A percentile compares a stretch with the other conserved stretches of the same genome.
phyloP scores from a whole-genome alignment of 2,888 invertebrate genomes.

The Neoaliturus tenellus region DNA sequence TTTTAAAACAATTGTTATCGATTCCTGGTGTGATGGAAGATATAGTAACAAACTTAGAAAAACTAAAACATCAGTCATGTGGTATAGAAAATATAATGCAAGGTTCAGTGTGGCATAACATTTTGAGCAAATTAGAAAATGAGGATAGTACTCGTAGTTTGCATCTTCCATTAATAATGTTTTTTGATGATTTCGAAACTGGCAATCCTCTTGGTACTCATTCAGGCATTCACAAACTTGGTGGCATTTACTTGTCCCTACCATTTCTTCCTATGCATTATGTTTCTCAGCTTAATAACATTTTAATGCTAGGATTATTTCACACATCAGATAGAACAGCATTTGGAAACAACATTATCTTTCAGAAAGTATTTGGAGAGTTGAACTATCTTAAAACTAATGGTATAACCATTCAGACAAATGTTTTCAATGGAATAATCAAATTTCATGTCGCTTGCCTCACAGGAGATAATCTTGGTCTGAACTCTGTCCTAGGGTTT shows the following conservation, averaged over 20 bases:
- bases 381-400: neutral
- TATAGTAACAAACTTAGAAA: neutral
- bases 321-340: neutral
- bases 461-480: neutral
- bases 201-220: neutral
- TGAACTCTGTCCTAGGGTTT: neutral
- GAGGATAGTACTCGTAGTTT: neutral
- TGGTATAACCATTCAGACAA: neutral
- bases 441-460: neutral
- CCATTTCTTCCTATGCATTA: neutral
- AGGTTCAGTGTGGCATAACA: neutral
- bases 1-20: neutral
- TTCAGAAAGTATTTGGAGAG: neutral
- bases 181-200: neutral
- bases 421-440: neutral
- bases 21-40: neutral
- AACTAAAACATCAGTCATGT: neutral
- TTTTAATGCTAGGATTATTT: neutral
- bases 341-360: neutral
- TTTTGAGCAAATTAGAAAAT: neutral
- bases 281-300: neutral
- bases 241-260: neutral
- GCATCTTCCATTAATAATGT: neutral
- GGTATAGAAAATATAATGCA: slow-evolving; percentile 3
- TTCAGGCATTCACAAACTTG: neutral